Evolutionary conservation across 64 coral and sea anemone species (phyloP).

Genomic region (Cladopsammia gracilis): DNA sequence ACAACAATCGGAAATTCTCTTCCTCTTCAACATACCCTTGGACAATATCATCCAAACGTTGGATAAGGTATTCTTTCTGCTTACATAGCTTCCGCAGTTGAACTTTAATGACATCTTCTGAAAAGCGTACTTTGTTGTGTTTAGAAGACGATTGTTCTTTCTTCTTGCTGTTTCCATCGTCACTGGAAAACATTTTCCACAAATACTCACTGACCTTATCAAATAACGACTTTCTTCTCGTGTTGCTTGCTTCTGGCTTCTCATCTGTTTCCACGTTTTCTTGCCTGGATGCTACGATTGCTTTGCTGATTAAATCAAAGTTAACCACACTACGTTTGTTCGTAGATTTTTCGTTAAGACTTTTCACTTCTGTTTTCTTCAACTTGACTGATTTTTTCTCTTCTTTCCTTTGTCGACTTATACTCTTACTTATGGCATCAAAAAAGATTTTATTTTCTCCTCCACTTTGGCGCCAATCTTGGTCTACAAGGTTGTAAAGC

Average conservation of each 20-base stretch:
- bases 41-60: constrained; percentile 11
- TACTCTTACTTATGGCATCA: not conserved
- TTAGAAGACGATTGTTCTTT: not conserved
- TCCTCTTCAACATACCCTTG: not conserved
- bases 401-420: not conserved
- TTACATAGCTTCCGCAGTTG: not conserved
- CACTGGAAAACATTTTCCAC: no score
- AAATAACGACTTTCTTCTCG: not conserved
- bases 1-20: not conserved
- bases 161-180: not conserved
- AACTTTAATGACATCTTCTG: not conserved
- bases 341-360: not conserved
- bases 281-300: not conserved
- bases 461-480: not conserved
- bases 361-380: not conserved
- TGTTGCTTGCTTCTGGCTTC: not conserved
- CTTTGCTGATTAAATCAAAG: constrained; percentile 21
- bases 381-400: not conserved
- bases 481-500: constrained; percentile 20
- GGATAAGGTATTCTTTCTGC: not conserved
- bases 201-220: no score
- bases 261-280: not conserved
- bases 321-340: not conserved
- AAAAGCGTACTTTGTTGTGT: not conserved
- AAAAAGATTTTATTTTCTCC: not conserved